Conservation (phyloP, 2,113 vertebrate genomes). For the Gambusia affinis region DNA sequence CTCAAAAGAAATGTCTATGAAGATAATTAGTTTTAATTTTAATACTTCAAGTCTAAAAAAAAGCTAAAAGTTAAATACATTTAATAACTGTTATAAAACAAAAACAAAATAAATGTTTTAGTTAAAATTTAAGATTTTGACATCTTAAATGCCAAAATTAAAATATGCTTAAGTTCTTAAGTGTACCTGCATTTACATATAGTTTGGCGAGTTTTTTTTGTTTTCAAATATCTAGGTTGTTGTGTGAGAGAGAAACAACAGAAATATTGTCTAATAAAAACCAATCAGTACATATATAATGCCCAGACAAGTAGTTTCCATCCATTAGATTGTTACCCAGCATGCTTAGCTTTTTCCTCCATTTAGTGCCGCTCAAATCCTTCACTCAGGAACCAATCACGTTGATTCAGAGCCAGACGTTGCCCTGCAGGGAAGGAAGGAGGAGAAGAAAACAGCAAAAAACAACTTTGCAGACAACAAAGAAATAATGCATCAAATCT, state of each 20-base stretch:
- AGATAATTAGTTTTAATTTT: no score
- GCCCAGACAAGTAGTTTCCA: conserved; percentile 40
- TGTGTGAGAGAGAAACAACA: not conserved
- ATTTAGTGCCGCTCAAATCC: conserved; percentile 45
- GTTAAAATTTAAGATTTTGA: no score
- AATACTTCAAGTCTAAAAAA: no score
- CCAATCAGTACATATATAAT: conserved; percentile 17
- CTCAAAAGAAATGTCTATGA: no score
- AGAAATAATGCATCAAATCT: conserved; percentile 31
- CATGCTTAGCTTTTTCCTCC: conserved; percentile 53
- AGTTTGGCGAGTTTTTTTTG: conserved; percentile 1
- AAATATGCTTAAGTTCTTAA: conserved; percentile 1
- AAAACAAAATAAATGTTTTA: no score
- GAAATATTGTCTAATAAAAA: conserved; percentile 19
- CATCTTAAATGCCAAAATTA: no score
- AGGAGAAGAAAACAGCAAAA: conserved; percentile 15
- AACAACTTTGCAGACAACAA: not conserved
- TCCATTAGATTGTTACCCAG: conserved; percentile 47
- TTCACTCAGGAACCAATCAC: conserved; percentile 38
- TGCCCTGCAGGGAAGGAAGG: conserved; percentile 14
- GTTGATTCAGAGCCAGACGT: conserved; percentile 28
- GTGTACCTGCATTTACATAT: not conserved
- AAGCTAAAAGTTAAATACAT: no score
- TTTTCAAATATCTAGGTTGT: conserved; percentile 7
- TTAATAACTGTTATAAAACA: no score